phyloP scores from a whole-genome alignment of 2,797 vertebrate genomes.

The Gorsachius magnificus region DNA sequence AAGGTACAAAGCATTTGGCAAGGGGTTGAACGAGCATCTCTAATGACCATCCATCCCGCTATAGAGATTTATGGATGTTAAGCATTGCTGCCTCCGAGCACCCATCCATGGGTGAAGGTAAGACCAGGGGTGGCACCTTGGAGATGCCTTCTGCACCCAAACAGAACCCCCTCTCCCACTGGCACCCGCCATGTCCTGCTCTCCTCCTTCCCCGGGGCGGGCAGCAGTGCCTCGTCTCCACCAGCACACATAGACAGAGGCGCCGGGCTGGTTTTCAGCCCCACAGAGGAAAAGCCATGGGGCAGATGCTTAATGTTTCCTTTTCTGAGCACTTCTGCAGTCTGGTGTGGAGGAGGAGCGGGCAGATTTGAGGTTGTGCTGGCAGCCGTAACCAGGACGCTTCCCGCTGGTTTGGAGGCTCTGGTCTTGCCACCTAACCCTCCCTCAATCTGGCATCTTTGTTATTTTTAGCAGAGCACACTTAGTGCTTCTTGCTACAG shows the following conservation, averaged over 20 bases:
- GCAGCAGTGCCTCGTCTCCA: not conserved
- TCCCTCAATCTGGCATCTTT: not conserved
- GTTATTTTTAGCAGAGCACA: not conserved
- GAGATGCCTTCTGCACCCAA: not conserved
- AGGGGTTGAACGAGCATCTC: not conserved
- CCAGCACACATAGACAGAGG: fast-evolving
- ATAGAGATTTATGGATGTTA: not conserved
- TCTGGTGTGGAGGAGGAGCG: fast-evolving
- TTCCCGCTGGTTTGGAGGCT: not conserved
- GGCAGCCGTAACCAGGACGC: not conserved
- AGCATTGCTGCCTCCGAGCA: not conserved
- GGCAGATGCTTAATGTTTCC: fast-evolving
- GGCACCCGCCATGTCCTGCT: fast-evolving
- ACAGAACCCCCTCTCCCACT: not conserved
- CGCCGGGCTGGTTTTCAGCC: not conserved
- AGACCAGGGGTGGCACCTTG: not conserved
- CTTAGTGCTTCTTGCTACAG: not conserved
- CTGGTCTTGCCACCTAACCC: not conserved
- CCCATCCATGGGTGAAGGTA: not conserved
- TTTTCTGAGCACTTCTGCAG: not conserved
- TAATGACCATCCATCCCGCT: not conserved
- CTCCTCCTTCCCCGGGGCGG: not conserved
- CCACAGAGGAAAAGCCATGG: not conserved
- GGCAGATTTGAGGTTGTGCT: not conserved
- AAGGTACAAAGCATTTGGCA: not conserved